Evolutionary conservation across 2,797 vertebrate species (phyloP), one percentile per base, ranked within the genome.

Genomic region (Scarus forsteni): DNA sequence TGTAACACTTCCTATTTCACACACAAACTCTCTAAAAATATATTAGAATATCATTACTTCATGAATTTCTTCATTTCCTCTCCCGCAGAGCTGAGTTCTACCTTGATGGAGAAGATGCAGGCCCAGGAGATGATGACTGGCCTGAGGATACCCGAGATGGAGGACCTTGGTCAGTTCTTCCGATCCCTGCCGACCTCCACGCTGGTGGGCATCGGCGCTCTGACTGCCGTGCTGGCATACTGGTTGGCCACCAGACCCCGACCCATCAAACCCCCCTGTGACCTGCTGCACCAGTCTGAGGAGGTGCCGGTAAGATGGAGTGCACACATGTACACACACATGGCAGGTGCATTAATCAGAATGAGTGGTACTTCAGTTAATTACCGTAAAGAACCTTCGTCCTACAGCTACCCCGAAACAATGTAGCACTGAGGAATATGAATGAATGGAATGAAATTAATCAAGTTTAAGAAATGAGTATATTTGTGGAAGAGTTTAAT

Each of bases 31-130:
- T 66, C 9, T 9, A 13, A 35, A 50, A 36, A 27, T 13, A 2
- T 16, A 16, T 9, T 9, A 48, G 2, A 35, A 56, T 68, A 16
- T 38, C 34, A 19, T 14, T 1, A 18, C 0, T 52, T 18, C 51
- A 38, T 10, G 19, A 34, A 0, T 35, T 3, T 15, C 39, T 36
- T 62, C 35, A 27, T 27, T 27, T 0, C 40, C 5, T 57, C 0
- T 40, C 53, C 70, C 49, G 8, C 95, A 99, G 98, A 98, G 93
- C 89, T 98, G 55, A 94, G 94, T 68, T 91, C 96, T 77, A 96
- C 95, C 0, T 90, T 99, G 73, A 94, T 94, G 94, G 97, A 99
- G 94, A 99, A 96, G 94, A 98, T 98, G 97, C 97, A 98, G 92
- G 95, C 94, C 69, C 96, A 96, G 90, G 97, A 99, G 79, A 93